Evolutionary conservation across 64 coral and sea anemone species (phyloP).

Genomic region (Stichodactyla mertensii): DNA sequence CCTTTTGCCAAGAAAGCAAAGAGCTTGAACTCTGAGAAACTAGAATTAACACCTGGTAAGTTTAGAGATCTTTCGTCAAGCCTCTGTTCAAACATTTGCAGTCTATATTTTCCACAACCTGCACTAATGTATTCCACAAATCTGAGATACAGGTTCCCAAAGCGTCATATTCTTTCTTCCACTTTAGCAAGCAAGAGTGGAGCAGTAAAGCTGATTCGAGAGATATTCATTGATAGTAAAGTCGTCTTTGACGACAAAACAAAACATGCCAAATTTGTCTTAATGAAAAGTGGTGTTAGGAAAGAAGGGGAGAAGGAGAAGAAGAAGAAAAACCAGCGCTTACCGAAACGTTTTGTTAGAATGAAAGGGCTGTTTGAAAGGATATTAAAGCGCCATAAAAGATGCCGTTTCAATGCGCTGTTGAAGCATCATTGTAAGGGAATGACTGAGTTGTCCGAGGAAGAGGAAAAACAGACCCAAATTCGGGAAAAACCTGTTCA

Average conservation of each 20-base stretch:
- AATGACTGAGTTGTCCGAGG: neutral
- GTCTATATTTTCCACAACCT: slow-evolving; percentile 1
- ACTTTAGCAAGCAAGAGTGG: slow-evolving; percentile 36
- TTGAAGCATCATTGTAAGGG: slow-evolving; percentile 43
- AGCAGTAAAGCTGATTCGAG: slow-evolving; percentile 29
- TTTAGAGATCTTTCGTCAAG: neutral
- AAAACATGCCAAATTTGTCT: neutral
- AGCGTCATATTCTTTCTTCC: slow-evolving; percentile 46
- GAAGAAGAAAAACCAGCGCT: slow-evolving; percentile 16
- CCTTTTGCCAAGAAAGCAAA: neutral
- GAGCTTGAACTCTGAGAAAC: neutral
- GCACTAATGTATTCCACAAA: slow-evolving; percentile 49
- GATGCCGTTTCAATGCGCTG: slow-evolving; percentile 40
- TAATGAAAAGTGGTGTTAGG: neutral
- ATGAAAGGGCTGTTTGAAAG: slow-evolving; percentile 29
- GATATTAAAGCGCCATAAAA: slow-evolving; percentile 41
- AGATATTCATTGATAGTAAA: slow-evolving; percentile 43
- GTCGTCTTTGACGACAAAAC: neutral
- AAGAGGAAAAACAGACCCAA: neutral
- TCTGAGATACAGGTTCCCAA: slow-evolving; percentile 36
- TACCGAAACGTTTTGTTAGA: slow-evolving; percentile 42
- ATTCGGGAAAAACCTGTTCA: neutral
- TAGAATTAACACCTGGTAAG: neutral
- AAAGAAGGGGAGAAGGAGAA: neutral
- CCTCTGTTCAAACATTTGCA: slow-evolving; percentile 18